Base-by-base conservation (phyloP, 2,113 vertebrate genomes). In the Dinomys branickii region DNA sequence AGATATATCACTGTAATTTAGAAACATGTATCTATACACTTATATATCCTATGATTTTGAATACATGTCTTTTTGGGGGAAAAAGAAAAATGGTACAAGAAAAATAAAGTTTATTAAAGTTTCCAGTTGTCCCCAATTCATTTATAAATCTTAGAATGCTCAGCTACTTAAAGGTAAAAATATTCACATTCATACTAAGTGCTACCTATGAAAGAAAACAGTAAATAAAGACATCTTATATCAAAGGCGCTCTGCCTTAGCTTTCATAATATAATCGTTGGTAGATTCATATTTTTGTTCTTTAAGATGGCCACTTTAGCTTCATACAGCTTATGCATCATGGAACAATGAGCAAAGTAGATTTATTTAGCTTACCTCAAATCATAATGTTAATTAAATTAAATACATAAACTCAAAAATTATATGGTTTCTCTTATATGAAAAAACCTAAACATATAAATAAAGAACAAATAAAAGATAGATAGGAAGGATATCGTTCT, bases 101-200 rank as follows among this genome's bases (percentile, higher is more conserved):
- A 80, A 91, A 95, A 85, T 54, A 87, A 96, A 75, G 13, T 38
- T 87, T 77, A 47, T 75, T 77, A 41, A 95, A 89, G 73, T 44
- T 86, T 16, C 7, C 47, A 41, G 33, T 71, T 90, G 30, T 83
- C 12, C 20, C 56, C 13, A 94, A 89, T 91, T 95, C 91, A 54
- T 77, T 24, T 94, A 84, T 87, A 92, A 87, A 41, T 33, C 24
- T 63, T 38, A 83, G 50, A 61, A 50, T 73, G 13, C 35, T 10
- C 33, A 90, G 52, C 87, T 54, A 78, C 44, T 77, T 89, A 81
- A 50, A 87, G 33, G 67, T 75, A 75, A 17, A 91, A 93, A 71
- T 69, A 52, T 84, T 84, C 71, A 50, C 1, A 95, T 3, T 89
- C 75, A 61, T 65, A 78, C n/a, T 65, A 93, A 92, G 41, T 84